Base-by-base conservation (phyloP, 2,113 vertebrate species). In the Cryptotis parvus region DNA sequence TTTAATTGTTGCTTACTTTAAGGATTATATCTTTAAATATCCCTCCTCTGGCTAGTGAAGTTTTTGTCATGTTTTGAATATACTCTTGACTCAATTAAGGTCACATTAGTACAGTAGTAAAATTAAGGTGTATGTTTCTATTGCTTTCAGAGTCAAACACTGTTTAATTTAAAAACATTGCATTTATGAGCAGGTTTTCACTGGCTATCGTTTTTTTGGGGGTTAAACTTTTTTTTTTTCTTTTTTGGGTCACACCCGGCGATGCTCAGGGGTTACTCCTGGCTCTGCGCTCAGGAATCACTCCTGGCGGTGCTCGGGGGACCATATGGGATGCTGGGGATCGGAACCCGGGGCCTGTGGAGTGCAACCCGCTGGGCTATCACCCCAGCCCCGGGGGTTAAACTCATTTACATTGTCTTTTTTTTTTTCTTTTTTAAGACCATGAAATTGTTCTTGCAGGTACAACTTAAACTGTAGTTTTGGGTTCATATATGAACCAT, bases 1-100 rank as follows among this genome's bases (percentile, higher is more conserved):
- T 84, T 91, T 95, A 72, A 94, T 90, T 37, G 70, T 78, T 89
- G 74, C 90, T 89, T 91, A 33, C 70, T 92, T 88, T 87, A 92
- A 84, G 73, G 31, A 74, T 79, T 86, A 79, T 11, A 29, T 74
- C 89, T 92, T 94, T 83, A 93, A 93, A 78, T 63, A 6, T 91
- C 75, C 43, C 20, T 49, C 15, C 49, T 87, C 41, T 81, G 80
- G 39, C 74, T 76, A 24, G 45, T 66, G 31, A 90, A 77, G 58
- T 49, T 90, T 84, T 92, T 78, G 87, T 94, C 43, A 75, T 52
- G 76, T 79, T 87, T 94, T 82, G 88, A 94, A 39, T 72, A 79
- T 20, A 68, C 4, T 90, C 31, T 92, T 90, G 73, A 73, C 55
- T 43, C 78, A 77, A 87, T 37, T 90, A 89, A 84, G 63, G 87